Conservation (phyloP, 2,888 invertebrate genomes). For the Drosophila conformis region DNA sequence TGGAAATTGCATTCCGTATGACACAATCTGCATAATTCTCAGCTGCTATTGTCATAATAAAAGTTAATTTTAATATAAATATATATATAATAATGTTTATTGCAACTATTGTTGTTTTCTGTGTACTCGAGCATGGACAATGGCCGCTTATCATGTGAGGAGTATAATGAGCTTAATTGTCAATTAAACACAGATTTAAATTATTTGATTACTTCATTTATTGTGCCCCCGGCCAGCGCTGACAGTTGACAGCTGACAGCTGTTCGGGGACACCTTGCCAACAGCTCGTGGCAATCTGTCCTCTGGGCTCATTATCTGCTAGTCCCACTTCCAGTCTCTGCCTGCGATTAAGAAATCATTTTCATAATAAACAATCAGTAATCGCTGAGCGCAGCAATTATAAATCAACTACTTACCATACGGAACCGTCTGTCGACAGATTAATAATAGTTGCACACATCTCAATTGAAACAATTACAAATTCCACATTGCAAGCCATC, state of each 20-base stretch:
- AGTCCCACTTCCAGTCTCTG: constrained; percentile 9
- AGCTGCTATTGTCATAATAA: background rate
- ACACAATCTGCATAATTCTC: background rate
- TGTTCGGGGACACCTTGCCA: constrained; percentile 32
- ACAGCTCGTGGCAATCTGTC: constrained; percentile 23
- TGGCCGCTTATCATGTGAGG: constrained; percentile 54
- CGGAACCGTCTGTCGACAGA: constrained; percentile 15
- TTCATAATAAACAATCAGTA: constrained; percentile 54
- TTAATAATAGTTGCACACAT: constrained; percentile 8
- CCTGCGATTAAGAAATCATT: constrained; percentile 19
- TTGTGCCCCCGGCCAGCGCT: constrained; percentile 24
- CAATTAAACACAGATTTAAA: constrained; percentile 75
- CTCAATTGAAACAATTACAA: constrained; percentile 12
- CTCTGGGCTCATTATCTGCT: constrained; percentile 31
- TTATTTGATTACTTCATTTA: constrained; percentile 75
- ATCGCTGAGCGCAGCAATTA: constrained; percentile 1
- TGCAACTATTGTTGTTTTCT: constrained; percentile 30
- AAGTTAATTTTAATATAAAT: background rate
- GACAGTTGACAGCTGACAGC: constrained; percentile 1
- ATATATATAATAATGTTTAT: background rate
- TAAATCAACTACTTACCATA: constrained; percentile 26
- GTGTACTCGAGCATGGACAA: constrained; percentile 38
- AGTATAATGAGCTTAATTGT: constrained; percentile 71
- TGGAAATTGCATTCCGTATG: no score
- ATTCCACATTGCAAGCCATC: background rate